Conservation (phyloP, 2,888 invertebrate genomes). For the Gortyna flavago region DNA sequence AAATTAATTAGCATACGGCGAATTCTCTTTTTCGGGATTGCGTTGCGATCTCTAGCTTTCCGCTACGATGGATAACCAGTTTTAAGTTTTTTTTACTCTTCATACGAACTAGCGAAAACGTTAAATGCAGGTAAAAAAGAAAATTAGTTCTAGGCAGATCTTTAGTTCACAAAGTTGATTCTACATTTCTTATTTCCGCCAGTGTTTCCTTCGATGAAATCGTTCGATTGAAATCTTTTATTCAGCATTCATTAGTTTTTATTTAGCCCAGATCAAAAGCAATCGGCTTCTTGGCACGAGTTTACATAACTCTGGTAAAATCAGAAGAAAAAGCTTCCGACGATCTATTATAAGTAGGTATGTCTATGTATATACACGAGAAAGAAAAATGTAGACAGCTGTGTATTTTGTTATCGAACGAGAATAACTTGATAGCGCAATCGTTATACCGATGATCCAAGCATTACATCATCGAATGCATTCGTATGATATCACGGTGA, state of each 20-base stretch:
- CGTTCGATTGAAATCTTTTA: constrained; percentile 53
- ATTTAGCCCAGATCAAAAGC: constrained; percentile 56
- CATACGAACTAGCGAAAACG: constrained; percentile 8
- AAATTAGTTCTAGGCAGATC: constrained; percentile 18
- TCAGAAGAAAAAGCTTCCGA: constrained; percentile 54
- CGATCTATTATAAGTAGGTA: constrained; percentile 48
- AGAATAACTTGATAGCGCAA: constrained; percentile 47
- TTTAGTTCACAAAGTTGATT: constrained; percentile 23
- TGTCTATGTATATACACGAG: no score
- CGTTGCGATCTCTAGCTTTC: constrained; percentile 54
- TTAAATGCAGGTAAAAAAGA: constrained; percentile 1
- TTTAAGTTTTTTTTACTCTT: constrained; percentile 1
- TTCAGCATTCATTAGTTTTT: constrained; percentile 57
- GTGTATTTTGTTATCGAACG: constrained; percentile 46
- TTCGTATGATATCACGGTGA: constrained; percentile 72
- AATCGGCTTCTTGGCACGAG: constrained; percentile 60
- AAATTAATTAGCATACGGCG: constrained; percentile 81
- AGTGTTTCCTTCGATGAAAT: constrained; percentile 47
- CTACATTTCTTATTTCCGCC: constrained; percentile 27
- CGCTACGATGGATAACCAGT: constrained; percentile 28
- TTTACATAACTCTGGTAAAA: constrained; percentile 48
- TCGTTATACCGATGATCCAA: constrained; percentile 73
- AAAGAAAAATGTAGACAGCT: constrained; percentile 44
- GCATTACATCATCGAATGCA: constrained; percentile 77
- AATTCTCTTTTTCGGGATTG: constrained; percentile 75